These are phyloP conservation scores for Xylocopa sonorina DNA, from an alignment of 1,140 invertebrate species.

Conservation along the genomic window DNA sequence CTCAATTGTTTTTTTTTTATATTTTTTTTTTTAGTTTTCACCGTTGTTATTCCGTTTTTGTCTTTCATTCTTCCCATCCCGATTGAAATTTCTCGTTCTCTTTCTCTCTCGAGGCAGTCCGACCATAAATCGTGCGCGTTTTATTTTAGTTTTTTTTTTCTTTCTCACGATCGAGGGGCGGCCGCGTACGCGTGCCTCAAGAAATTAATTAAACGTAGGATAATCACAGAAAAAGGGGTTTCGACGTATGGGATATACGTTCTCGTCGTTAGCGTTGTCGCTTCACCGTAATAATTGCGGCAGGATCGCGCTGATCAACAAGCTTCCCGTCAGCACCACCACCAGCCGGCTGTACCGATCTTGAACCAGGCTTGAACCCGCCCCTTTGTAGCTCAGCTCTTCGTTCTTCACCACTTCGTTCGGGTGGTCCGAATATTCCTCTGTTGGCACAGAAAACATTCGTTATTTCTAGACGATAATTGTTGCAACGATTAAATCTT, in stretches of 20 bases:
- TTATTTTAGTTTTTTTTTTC: too few relatives aligned
- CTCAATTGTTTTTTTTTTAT: constrained; percentile 17
- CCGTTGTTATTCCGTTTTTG: constrained; percentile 25
- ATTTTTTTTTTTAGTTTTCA: too few relatives aligned
- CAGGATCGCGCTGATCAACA: constrained; percentile 73
- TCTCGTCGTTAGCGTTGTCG: constrained; percentile 63
- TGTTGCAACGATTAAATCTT: neutral
- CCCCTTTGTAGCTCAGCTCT: constrained; percentile 89
- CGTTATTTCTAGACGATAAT: neutral
- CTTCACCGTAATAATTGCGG: constrained; percentile 80
- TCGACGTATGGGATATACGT: constrained; percentile 68
- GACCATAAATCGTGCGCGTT: constrained; percentile 61
- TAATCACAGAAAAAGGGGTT: constrained; percentile 82
- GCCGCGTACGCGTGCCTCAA: constrained; percentile 62
- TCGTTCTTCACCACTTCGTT: constrained; percentile 97
- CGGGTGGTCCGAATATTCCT: constrained; percentile 92
- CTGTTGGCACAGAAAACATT: constrained; percentile 78
- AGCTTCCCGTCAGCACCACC: constrained; percentile 64
- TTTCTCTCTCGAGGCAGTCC: constrained; percentile 66
- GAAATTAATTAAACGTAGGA: constrained; percentile 82
- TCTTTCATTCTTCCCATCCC: constrained; percentile 13
- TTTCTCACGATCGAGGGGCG: too few relatives aligned
- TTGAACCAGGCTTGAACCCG: constrained; percentile 60
- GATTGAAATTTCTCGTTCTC: constrained; percentile 46
- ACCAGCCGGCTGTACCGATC: constrained; percentile 53